phyloP scores from a whole-genome alignment of 2,113 vertebrate genomes.

The Ctenomys sociabilis region DNA sequence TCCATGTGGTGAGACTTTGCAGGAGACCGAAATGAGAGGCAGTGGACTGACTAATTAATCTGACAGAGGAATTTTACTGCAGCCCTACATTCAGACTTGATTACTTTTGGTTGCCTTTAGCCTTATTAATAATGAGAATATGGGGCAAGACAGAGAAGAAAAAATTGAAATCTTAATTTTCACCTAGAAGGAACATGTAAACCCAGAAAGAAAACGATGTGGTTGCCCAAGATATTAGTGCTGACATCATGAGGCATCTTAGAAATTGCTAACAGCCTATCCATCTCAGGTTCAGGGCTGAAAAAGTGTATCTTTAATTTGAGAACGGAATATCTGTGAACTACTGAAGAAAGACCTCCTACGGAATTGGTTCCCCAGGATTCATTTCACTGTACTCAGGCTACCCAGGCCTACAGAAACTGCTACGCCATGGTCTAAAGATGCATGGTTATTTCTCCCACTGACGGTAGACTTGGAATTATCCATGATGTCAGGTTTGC shows the following conservation, averaged over 20 bases:
- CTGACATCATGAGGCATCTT: not conserved
- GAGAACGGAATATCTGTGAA: not conserved
- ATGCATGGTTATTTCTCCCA: not conserved
- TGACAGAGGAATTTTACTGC: not conserved
- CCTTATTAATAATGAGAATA: not conserved
- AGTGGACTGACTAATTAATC: not conserved
- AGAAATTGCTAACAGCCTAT: not conserved
- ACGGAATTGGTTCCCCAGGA: not conserved
- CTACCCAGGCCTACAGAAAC: not conserved
- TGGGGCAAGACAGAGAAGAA: not conserved
- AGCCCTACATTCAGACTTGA: not conserved
- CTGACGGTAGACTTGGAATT: not conserved
- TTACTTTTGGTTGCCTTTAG: not conserved
- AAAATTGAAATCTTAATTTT: not conserved
- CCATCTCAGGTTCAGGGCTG: not conserved
- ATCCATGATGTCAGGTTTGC: not conserved
- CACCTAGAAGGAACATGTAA: not conserved
- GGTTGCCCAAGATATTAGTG: not conserved
- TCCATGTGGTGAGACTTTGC: not conserved
- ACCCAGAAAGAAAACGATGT: not conserved
- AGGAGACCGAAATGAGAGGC: not conserved
- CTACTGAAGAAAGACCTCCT: not conserved
- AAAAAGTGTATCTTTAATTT: not conserved
- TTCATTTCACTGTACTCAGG: not conserved
- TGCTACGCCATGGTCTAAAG: not conserved